Conservation (phyloP, 2,113 vertebrate species). For the Hypanus sabinus region DNA sequence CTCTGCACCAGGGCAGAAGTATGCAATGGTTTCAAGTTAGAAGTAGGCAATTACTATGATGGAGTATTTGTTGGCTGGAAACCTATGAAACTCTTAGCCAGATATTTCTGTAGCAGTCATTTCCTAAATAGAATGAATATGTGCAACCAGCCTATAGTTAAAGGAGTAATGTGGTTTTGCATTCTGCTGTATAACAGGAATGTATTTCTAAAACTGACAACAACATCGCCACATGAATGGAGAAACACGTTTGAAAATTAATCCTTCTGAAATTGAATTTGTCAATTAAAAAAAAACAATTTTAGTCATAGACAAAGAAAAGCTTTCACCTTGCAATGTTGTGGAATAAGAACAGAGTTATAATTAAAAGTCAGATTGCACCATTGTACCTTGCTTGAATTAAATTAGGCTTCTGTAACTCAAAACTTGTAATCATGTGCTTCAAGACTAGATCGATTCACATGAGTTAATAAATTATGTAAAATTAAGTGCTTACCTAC, state of each 20-base stretch:
- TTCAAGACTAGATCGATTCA: background rate
- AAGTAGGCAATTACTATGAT: background rate
- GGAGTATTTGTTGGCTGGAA: background rate
- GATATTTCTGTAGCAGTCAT: background rate
- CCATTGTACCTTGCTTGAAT: background rate
- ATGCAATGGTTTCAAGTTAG: background rate
- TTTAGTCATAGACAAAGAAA: background rate
- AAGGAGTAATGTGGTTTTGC: background rate
- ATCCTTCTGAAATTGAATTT: background rate
- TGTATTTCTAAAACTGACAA: background rate
- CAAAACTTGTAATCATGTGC: background rate
- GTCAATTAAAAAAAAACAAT: background rate
- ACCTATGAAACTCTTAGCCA: background rate
- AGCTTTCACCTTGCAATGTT: background rate
- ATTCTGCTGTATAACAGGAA: background rate
- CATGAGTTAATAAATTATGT: background rate
- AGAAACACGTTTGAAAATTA: constrained; percentile 11
- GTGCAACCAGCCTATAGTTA: background rate
- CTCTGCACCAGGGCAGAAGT: background rate
- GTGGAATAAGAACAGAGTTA: background rate
- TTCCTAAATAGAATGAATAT: background rate
- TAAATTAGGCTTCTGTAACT: background rate
- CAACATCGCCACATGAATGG: background rate
- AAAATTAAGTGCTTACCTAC: constrained; percentile 61
- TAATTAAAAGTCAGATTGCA: background rate